Percentiles rank a stretch among this genome's conserved stretches.
These are phyloP conservation scores for Megatriorchis doriae DNA, from an alignment of 2,113 vertebrate genomes.

Conservation along the genomic window DNA sequence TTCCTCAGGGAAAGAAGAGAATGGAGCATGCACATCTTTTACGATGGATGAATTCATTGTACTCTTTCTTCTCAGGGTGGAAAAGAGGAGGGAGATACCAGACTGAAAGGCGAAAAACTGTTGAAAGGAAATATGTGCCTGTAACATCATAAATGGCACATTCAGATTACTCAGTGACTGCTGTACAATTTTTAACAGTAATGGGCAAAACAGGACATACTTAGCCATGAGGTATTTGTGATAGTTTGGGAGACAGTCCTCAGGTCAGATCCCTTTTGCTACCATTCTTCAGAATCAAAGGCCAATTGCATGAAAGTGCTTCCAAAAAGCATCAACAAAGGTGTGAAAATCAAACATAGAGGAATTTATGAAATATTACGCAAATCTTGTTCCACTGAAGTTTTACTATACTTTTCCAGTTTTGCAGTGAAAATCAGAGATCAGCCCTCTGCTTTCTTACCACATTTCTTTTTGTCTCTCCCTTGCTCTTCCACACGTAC, in stretches of 20 bases:
- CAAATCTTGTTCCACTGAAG: background rate
- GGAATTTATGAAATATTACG: background rate
- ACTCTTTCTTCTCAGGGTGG: background rate
- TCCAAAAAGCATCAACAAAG: background rate
- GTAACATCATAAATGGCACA: background rate
- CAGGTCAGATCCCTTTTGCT: background rate
- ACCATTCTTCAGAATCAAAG: background rate
- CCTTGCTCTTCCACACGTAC: background rate
- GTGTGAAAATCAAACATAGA: background rate
- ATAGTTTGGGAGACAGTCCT: background rate
- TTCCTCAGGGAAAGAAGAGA: background rate
- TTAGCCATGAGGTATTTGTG: background rate
- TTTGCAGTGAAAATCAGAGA: background rate
- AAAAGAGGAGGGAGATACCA: background rate
- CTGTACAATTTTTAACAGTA: background rate
- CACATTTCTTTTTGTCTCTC: background rate
- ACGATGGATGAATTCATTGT: rapidly evolving
- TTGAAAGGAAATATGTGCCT: background rate
- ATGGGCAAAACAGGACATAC: background rate
- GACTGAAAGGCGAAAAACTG: background rate
- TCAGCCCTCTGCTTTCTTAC: background rate
- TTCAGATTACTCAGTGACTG: background rate
- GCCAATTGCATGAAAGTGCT: background rate
- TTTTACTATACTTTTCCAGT: background rate
- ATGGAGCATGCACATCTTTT: background rate